phyloP scores from a whole-genome alignment of 2,888 invertebrate genomes.

The Nymphalis c-album region DNA sequence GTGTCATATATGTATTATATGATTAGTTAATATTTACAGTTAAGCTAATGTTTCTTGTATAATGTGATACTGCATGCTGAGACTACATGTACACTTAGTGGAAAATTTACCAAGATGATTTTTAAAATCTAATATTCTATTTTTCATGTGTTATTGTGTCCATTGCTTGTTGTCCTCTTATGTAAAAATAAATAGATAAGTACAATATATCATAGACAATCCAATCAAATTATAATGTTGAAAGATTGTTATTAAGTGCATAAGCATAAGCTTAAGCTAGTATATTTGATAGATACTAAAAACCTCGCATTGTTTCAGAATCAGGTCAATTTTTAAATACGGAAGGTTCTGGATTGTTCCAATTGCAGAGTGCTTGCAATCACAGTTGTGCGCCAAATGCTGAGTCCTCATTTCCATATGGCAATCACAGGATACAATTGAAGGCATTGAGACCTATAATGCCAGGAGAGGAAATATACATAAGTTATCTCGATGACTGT shows the following conservation, averaged over 20 bases:
- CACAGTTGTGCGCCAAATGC: conserved; percentile 96
- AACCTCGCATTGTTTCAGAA: conserved; percentile 53
- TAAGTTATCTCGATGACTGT: conserved; percentile 95
- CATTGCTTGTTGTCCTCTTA: too few species aligned
- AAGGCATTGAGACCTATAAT: conserved; percentile 87
- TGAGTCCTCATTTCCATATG: conserved; percentile 90
- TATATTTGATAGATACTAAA: background rate
- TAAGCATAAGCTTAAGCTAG: too few species aligned
- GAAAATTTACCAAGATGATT: too few species aligned
- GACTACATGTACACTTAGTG: too few species aligned
- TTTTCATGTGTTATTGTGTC: too few species aligned
- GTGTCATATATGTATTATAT: too few species aligned
- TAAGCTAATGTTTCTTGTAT: too few species aligned
- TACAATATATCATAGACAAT: background rate
- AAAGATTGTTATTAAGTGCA: background rate
- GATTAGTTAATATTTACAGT: too few species aligned
- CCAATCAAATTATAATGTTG: too few species aligned
- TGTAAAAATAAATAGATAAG: background rate
- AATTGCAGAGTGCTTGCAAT: conserved; percentile 93
- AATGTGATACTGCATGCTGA: too few species aligned
- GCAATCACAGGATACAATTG: conserved; percentile 88
- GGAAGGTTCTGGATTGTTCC: conserved; percentile 94
- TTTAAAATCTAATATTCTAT: too few species aligned
- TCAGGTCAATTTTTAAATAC: conserved; percentile 92
- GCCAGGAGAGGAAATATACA: conserved; percentile 93